Evolutionary conservation across 2,797 vertebrate species (phyloP).

Genomic region (Cygnus olor): DNA sequence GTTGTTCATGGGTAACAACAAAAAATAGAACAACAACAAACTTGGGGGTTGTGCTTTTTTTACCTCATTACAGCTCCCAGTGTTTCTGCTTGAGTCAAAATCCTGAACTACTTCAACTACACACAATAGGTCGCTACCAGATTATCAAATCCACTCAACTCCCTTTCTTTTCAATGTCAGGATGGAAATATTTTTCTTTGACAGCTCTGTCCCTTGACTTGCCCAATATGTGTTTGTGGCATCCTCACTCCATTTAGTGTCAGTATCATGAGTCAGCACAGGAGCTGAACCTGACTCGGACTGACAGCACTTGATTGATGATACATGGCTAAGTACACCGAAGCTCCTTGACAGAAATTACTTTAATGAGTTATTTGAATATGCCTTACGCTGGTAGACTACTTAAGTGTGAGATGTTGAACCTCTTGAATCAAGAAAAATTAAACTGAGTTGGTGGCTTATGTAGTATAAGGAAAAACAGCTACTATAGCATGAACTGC

Average conservation of each 20-base stretch:
- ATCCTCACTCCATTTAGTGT: neutral
- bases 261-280: neutral
- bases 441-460: neutral
- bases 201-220: neutral
- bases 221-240: neutral
- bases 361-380: conserved; percentile 40
- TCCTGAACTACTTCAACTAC: neutral
- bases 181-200: neutral
- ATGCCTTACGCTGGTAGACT: neutral
- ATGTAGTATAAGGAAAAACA: neutral
- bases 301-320: conserved; percentile 14
- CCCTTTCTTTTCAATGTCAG: neutral
- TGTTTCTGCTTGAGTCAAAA: neutral
- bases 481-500: neutral
- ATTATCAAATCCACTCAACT: neutral
- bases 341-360: neutral
- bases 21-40: neutral
- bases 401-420: neutral
- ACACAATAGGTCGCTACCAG: neutral
- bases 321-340: neutral
- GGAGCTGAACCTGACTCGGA: neutral
- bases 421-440: neutral
- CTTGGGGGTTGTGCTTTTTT: neutral
- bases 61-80: neutral
- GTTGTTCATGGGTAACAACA: neutral